Conservation (phyloP, 2,888 invertebrate genomes). For the Agrilus mali region DNA sequence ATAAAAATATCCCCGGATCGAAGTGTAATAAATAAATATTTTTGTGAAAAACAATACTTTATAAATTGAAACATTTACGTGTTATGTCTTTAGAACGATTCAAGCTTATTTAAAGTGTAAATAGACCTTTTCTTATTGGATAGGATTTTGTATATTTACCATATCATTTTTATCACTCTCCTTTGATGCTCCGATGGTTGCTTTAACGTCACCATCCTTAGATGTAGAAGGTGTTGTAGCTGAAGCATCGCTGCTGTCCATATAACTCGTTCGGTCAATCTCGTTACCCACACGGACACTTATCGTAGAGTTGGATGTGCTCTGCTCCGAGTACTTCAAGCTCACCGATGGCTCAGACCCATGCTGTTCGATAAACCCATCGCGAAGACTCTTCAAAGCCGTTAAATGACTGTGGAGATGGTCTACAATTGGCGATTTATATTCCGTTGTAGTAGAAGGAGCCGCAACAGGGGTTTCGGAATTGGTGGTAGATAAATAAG, state of each 20-base stretch:
- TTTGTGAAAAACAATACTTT: too few relatives aligned
- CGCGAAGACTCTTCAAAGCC: conserved; percentile 34
- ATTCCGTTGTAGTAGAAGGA: conserved; percentile 14
- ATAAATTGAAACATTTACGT: too few relatives aligned
- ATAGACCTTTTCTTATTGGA: too few relatives aligned
- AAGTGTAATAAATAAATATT: too few relatives aligned
- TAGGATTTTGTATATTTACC: conserved; percentile 8
- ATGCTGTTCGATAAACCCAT: conserved; percentile 43
- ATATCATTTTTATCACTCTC: conserved; percentile 13
- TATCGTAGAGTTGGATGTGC: conserved; percentile 47
- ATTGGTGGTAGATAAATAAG: conserved; percentile 1
- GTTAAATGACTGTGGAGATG: conserved; percentile 29
- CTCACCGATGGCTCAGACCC: conserved; percentile 45
- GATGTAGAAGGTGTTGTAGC: conserved; percentile 20
- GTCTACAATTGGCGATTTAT: conserved; percentile 23
- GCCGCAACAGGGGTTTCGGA: conserved; percentile 6
- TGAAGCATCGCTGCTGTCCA: conserved; percentile 1
- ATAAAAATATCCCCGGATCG: too few relatives aligned
- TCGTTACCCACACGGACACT: conserved; percentile 35
- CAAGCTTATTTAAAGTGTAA: too few relatives aligned
- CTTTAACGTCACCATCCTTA: conserved; percentile 7
- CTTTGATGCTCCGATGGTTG: conserved; percentile 3
- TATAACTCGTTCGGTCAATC: conserved; percentile 5
- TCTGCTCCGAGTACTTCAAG: conserved; percentile 47
- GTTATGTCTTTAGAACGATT: too few relatives aligned